phyloP scores from a whole-genome alignment of 2,797 vertebrate species.

The Myotis planiceps region DNA sequence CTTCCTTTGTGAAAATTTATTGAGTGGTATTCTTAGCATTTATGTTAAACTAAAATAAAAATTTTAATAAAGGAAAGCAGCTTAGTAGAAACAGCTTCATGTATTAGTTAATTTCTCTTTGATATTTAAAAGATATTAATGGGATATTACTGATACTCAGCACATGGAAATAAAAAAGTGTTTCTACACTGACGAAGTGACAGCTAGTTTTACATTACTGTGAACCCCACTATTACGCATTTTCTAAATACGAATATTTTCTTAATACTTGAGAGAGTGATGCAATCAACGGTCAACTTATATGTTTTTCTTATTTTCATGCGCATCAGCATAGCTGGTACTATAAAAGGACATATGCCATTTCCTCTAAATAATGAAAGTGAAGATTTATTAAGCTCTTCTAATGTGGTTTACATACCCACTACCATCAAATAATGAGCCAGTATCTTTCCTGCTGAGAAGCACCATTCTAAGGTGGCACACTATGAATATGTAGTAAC shows the following conservation, averaged over 20 bases:
- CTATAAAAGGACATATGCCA: neutral
- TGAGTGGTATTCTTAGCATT: neutral
- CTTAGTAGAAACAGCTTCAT: neutral
- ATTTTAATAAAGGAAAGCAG: conserved; percentile 3
- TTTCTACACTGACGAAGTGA: neutral
- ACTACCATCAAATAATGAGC: neutral
- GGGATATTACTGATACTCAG: neutral
- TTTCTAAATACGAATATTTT: conserved; percentile 18
- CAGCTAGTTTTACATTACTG: neutral
- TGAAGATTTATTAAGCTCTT: neutral
- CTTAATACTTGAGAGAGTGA: neutral
- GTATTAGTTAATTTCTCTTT: conserved; percentile 3
- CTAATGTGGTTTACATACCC: neutral
- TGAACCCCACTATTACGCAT: neutral
- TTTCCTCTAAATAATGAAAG: neutral
- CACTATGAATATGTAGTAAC: neutral
- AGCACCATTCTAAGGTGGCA: neutral
- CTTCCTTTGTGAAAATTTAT: neutral
- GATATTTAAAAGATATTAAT: conserved; percentile 30
- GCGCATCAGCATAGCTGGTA: neutral
- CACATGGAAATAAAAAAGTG: neutral
- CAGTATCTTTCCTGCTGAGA: neutral
- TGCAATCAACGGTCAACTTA: neutral
- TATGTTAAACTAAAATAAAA: neutral
- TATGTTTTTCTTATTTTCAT: neutral